A percentile compares a stretch with the other conserved stretches of the same genome.
phyloP scores from a whole-genome alignment of 2,888 invertebrate species.

The Trichopria drosophilae region DNA sequence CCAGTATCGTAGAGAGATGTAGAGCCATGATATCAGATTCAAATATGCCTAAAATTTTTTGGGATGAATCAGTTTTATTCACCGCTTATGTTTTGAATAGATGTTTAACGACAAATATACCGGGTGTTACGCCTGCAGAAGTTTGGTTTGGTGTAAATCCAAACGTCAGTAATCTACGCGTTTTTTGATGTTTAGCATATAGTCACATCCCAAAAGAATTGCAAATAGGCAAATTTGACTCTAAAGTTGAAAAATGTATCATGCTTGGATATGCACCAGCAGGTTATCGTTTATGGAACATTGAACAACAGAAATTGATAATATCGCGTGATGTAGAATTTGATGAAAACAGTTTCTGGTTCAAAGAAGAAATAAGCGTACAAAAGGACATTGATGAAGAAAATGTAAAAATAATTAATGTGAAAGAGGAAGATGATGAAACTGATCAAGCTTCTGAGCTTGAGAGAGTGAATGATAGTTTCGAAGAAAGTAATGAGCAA shows the following conservation, averaged over 20 bases:
- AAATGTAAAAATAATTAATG: neutral
- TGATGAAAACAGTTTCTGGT: conserved; percentile 3
- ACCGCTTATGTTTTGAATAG: conserved; percentile 41
- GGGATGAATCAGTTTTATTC: conserved; percentile 16
- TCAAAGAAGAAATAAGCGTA: neutral
- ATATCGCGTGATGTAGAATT: conserved; percentile 3
- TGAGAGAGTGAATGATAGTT: too few relatives aligned
- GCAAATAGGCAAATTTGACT: conserved; percentile 10
- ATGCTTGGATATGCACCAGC: conserved; percentile 1
- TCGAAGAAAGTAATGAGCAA: neutral
- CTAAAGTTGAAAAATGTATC: conserved; percentile 2
- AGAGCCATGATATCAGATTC: neutral
- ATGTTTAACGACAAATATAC: conserved; percentile 35
- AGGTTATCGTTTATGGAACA: conserved; percentile 4
- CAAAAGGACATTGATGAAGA: neutral
- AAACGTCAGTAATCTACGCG: conserved; percentile 40
- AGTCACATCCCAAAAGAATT: conserved; percentile 31
- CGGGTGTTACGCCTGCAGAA: conserved; percentile 36
- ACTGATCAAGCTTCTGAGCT: too few relatives aligned
- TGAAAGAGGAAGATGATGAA: conserved; percentile 19
- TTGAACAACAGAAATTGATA: conserved; percentile 4
- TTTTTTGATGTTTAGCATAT: conserved; percentile 44
- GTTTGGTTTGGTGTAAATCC: conserved; percentile 39
- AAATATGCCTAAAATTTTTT: neutral
- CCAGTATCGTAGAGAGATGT: neutral